Percentiles rank a stretch among this genome's conserved stretches.
Evolutionary conservation across 2,888 invertebrate species (phyloP).

Genomic region (Parthenolecanium corni): DNA sequence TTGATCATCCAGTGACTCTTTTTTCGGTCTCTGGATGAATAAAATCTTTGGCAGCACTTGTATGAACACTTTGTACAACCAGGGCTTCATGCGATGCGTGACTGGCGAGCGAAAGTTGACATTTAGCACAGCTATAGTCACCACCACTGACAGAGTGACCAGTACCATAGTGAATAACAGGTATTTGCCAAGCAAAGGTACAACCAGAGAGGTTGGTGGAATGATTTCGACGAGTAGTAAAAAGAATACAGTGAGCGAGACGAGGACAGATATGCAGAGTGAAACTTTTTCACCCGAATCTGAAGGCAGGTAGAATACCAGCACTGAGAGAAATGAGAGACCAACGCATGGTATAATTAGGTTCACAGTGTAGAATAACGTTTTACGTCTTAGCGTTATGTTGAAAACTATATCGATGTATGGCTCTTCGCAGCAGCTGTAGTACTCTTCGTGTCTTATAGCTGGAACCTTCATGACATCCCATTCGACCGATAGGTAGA

Average conservation of each 20-base stretch:
- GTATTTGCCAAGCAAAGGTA: constrained; percentile 83
- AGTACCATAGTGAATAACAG: constrained; percentile 89
- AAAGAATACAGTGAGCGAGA: constrained; percentile 89
- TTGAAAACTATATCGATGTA: constrained; percentile 97
- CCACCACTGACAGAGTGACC: constrained; percentile 82
- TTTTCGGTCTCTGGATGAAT: constrained; percentile 77
- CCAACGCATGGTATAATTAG: constrained; percentile 94
- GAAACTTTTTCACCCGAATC: constrained; percentile 97
- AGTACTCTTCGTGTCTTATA: constrained; percentile 78
- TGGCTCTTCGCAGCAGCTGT: constrained; percentile 94
- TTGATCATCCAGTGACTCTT: constrained; percentile 40
- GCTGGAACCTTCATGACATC: constrained; percentile 90
- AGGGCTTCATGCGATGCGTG: constrained; percentile 82
- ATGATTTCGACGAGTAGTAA: constrained; percentile 86
- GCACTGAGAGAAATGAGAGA: constrained; percentile 88
- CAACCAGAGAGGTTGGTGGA: constrained; percentile 84
- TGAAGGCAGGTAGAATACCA: constrained; percentile 94
- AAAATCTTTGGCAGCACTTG: constrained; percentile 69
- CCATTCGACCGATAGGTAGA: constrained; percentile 97
- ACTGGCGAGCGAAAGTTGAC: constrained; percentile 81
- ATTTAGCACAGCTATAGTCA: constrained; percentile 86
- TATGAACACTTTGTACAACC: constrained; percentile 54
- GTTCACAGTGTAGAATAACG: constrained; percentile 94
- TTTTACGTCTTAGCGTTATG: constrained; percentile 84
- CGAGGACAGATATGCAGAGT: constrained; percentile 83